A percentile compares a stretch with the other conserved stretches of the same genome.
phyloP scores from a whole-genome alignment of 2,113 vertebrate genomes.

The Potamarius usumacintae region DNA sequence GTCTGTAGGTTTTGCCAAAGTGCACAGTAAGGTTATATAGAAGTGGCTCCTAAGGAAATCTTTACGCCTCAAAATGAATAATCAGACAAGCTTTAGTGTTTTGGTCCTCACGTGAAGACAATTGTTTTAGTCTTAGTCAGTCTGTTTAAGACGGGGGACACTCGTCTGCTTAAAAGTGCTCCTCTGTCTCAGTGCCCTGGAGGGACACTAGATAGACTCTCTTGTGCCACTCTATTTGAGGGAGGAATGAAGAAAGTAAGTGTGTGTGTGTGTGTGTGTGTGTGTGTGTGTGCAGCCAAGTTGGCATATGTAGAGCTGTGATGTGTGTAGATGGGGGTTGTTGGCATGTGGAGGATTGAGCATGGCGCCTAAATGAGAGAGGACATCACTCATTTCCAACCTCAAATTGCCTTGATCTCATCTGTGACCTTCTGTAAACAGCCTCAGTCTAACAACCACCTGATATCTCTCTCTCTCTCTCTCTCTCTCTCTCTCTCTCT shows the following conservation, averaged over 20 bases:
- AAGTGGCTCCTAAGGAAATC: neutral
- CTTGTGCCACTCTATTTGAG: constrained; percentile 20
- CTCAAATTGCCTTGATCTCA: constrained; percentile 79
- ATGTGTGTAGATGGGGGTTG: constrained; percentile 8
- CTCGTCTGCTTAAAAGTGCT: neutral
- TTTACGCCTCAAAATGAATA: neutral
- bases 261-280: constrained; percentile 7
- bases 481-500: constrained; percentile 24
- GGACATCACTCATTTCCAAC: constrained; percentile 78
- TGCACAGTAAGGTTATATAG: neutral
- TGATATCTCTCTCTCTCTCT: constrained; percentile 29
- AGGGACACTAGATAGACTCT: constrained; percentile 55
- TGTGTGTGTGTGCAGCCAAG: constrained; percentile 8
- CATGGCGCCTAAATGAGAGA: constrained; percentile 71
- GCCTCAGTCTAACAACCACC: constrained; percentile 56
- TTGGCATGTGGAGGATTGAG: constrained; percentile 58
- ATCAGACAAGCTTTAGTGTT: neutral
- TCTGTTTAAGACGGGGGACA: constrained; percentile 8
- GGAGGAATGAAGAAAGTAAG: neutral
- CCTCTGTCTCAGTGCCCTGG: constrained; percentile 24
- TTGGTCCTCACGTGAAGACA: neutral
- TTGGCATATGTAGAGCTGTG: constrained; percentile 14
- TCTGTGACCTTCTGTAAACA: constrained; percentile 75
- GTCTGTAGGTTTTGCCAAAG: neutral
- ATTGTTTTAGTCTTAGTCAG: neutral